Base-by-base conservation (phyloP, 1,140 invertebrate species). In the Drosophila truncata region DNA sequence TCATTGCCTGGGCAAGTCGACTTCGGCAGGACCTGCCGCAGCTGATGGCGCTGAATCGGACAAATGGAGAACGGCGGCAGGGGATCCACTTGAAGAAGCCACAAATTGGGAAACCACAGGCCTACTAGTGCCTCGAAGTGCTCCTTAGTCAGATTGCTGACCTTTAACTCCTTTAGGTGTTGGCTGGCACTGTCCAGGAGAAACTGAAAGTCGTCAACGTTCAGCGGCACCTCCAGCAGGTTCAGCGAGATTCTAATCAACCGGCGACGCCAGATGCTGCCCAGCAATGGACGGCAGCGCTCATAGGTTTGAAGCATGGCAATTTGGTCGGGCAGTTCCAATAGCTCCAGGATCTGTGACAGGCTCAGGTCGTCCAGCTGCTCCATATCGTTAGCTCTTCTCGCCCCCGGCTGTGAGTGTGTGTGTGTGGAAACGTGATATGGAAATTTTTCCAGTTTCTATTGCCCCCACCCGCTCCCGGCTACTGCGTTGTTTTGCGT, bases 331-430 rank as follows among this genome's bases (percentile, higher is more conserved):
- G 76, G 41, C 20, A 86, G 50, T 1, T 29, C 14, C 8, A 91
- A 37, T 10, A 65, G 71, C 9, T 50, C n/a, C 23, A 91, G 49
- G 50, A 91, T 82, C 29, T 52, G 42, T 49, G 18, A 33, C 66
- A 88, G 82, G 46, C 86, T 79, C 35, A 85, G 70, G 58, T 90
- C 86, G 31, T 82, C 82, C 49, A 86, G 47, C 18, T 57, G 71
- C 58, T 90, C 79, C 86, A 90, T 90, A 35, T 29, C 23, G 18
- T 33, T 18, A 5, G 35, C 27, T 37, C 10, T 4, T 10, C 20
- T 35, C n/a, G 39, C 8, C 39, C 27, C 33, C 67, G 41, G 61
- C n/a, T 62, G 74, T 44, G 49, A 44, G 58, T 50, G 58, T 31
- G 27, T 31, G 66, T 37, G 41, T 55, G 58, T 46, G 59, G 31